Base-by-base conservation (phyloP, 2,113 vertebrate genomes). In the Nannobrachium achirus region DNA sequence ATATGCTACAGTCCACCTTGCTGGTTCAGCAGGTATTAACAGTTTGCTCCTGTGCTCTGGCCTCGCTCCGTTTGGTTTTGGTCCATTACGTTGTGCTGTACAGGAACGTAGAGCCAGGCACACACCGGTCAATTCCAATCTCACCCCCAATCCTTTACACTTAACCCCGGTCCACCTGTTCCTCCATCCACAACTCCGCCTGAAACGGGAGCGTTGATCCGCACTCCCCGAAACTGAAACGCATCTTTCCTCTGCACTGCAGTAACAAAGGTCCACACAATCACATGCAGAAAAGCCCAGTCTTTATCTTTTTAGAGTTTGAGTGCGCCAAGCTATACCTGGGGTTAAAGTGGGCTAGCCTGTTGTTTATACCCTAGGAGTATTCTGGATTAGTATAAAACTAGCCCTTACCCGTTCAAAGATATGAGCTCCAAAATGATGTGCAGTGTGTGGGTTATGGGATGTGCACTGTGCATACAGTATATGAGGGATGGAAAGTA, bases 51-150 rank as follows among this genome's bases (percentile, higher is more conserved):
- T 52, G 15, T 10, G 16, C n/a, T 16, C 18, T 18, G 50, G 4
- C 10, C 16, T 16, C 7, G 16, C 50, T 16, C 8, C 10, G 3
- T 15, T 8, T 16, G 8, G 6, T 14, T 48, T 48, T 14, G 2
- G 18, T 15, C 18, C 50, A 52, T 57, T 16, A n/a, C 25, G 25
- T 25, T 25, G 25, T 8, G 11, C 56, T 57, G 7, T 16, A 25
- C 25, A 25, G 4, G 25, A 25, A 4, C 25, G 2, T 2, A 4
- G 2, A 25, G 25, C 7, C 33, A 7, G 8, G 7, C 2, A 15
- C 33, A 14, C 10, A 40, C 6, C 40, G 40, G 56, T 59, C 56
- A 42, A 59, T 59, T 59, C 56, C 40, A 59, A 41, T 59, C 40
- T 16, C 39, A 16, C 56, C 40, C 19, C 33, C 56, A 59, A 59